phyloP scores from a whole-genome alignment of 2,797 vertebrate genomes.

The Perdix hodgsoniae region DNA sequence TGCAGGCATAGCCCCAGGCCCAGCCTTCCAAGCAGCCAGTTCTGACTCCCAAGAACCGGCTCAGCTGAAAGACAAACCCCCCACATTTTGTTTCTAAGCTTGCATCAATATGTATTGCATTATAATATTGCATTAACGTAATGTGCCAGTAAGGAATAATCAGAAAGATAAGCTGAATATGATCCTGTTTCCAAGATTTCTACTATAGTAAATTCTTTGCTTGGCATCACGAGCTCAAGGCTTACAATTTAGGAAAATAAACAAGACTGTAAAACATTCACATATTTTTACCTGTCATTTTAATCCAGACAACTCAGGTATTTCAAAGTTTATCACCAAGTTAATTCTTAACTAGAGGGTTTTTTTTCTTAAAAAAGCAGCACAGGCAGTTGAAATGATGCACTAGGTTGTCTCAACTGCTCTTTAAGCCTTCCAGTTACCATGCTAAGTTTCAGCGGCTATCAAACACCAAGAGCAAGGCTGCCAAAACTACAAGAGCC shows the following conservation, averaged over 20 bases:
- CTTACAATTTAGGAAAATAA: not conserved
- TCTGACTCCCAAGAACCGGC: not conserved
- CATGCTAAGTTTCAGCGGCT: not conserved
- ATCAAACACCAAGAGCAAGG: not conserved
- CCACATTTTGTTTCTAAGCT: too few relatives aligned
- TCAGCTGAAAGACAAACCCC: too few relatives aligned
- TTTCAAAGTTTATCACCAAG: not conserved
- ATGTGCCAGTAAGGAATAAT: not conserved
- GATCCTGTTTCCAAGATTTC: not conserved
- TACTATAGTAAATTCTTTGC: not conserved
- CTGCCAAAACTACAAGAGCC: not conserved
- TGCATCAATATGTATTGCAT: too few relatives aligned
- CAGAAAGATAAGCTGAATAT: not conserved
- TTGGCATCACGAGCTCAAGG: not conserved
- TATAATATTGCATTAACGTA: not conserved
- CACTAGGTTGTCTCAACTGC: not conserved
- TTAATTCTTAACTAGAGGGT: not conserved
- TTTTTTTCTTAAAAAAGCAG: not conserved
- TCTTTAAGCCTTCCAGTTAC: not conserved
- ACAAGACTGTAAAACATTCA: not conserved
- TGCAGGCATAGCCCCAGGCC: not conserved
- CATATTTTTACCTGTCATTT: not conserved
- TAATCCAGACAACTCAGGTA: not conserved
- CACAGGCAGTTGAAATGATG: accelerated
- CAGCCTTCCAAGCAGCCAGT: not conserved